Conservation (phyloP, 2,113 vertebrate genomes). For the Engystomops pustulosus region DNA sequence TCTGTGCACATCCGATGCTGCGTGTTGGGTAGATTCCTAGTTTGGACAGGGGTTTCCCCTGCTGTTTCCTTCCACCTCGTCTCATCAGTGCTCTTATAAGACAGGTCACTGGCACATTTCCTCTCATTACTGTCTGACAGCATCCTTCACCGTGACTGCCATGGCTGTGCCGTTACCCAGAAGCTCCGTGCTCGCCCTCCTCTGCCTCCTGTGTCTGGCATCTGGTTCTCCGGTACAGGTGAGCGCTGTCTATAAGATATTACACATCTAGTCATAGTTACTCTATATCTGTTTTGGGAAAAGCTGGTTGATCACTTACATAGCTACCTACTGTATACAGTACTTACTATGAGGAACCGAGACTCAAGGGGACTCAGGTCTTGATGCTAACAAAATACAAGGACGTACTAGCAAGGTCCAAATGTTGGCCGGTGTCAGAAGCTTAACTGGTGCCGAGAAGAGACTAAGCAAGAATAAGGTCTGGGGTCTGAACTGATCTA, state of each 20-base stretch:
- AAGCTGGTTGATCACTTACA: background rate
- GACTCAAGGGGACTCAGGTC: no score
- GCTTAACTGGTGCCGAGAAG: no score
- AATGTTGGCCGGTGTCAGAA: no score
- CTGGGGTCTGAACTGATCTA: no score
- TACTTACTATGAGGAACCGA: no score
- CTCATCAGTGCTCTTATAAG: conserved; percentile 9
- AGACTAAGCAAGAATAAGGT: no score
- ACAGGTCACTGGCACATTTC: conserved; percentile 1
- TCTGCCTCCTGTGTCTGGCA: background rate
- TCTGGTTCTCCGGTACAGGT: background rate
- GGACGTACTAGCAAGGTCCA: no score
- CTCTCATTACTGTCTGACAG: background rate
- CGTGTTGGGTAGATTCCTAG: background rate
- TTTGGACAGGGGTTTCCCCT: conserved; percentile 23
- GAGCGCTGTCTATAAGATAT: no score
- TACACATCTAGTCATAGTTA: no score
- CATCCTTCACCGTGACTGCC: background rate
- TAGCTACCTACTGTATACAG: no score
- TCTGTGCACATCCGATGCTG: background rate
- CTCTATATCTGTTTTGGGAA: background rate
- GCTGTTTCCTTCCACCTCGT: background rate
- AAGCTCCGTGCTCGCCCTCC: conserved; percentile 2
- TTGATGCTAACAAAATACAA: no score
- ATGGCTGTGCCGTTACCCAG: conserved; percentile 28